Base-by-base conservation (phyloP, 2,797 vertebrate genomes). In the Zalophus californianus region DNA sequence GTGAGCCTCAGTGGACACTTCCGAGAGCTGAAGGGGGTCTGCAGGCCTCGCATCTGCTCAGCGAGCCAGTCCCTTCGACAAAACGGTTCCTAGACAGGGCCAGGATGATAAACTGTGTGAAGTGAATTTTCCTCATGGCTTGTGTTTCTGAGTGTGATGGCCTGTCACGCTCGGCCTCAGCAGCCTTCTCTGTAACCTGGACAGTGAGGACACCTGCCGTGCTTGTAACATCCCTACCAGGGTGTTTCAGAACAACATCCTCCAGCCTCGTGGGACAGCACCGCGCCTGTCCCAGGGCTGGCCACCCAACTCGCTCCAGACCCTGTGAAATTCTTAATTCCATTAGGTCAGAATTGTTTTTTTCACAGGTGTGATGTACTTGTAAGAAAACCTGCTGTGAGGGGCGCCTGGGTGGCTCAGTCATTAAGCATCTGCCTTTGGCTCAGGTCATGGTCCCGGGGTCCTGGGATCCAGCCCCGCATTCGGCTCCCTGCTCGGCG, bases 201-300 rank as follows among this genome's bases (percentile, higher is more conserved):
- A 21, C 41, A 9, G 29, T 2, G 1, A 3, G 6, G 0, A 2
- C 1, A 0, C 12, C 7, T n/a, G 9, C 2, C 0, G 0, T 2
- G 7, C 4, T 4, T 8, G 6, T 20, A 23, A 2, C 35, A 15
- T 27, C 41, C 50, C 41, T 27, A 1, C 11, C 44, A 32, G 25
- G 5, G 12, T n/a, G 4, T 6, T 3, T 35, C 56, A 50, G 32
- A 12, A 7, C 1, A 1, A 1, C 13, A 52, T 4, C 27, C 79
- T 21, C 10, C 10, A 29, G n/a, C 15, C 15, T 11, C 2, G 1
- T 12, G 29, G 14, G 29, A 64, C 62, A 32, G 29, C 62, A 7
- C 29, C 0, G 1, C 10, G 14, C 72, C 72, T 5, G 23, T 29
- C 8, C 14, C 14, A 2, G 25, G 25, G 41, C 72, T 29, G 41